Evolutionary conservation across 2,888 invertebrate genomes (phyloP), one percentile per base, ranked within the genome.

Genomic region (Diaphora mendica): DNA sequence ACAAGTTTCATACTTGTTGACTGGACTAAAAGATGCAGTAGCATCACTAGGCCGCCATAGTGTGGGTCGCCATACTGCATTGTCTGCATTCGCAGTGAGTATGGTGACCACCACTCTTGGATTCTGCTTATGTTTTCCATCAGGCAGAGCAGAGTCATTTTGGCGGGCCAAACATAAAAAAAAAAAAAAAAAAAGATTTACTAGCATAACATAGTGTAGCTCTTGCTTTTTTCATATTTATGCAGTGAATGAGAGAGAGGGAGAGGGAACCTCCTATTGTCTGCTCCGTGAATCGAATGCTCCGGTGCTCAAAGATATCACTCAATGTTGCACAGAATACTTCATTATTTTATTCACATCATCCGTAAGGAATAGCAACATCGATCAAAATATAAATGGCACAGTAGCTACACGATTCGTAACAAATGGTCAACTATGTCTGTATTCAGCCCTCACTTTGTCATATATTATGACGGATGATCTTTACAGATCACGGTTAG

Each of bases 301-400:
- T 30, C 17, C 17, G 2, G 26, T 62, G 15, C 26, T 69, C 48
- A 42, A 48, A 26, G 42, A 64, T 59, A 64, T 68, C 23, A 11
- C 9, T 39, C 35, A 42, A 51, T n/a, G 33, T 73, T 73, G 55
- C 55, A 72, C 64, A 44, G 13, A 64, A 68, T 35, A 35, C 48
- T 62, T 62, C 62, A 62, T 62, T 30, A 30, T 62, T 26, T 55
- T n/a, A 55, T 59, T 59, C 26, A 26, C 59, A 59, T 59, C 59
- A 59, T 26, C 59, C 59, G 26, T 59, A 13, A 26, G 59, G 26
- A 59, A 59, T 26, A 59, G 59, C 26, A 59, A 15, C 59, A 59
- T 59, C 59, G 59, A 59, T 59, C 26, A 59, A 59, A 59, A 59
- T 59, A 59, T 59, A 59, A 59, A 59, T 59, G 15, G 59, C 26